Base-by-base conservation (phyloP, 2,113 vertebrate species). In the Gulo gulo region DNA sequence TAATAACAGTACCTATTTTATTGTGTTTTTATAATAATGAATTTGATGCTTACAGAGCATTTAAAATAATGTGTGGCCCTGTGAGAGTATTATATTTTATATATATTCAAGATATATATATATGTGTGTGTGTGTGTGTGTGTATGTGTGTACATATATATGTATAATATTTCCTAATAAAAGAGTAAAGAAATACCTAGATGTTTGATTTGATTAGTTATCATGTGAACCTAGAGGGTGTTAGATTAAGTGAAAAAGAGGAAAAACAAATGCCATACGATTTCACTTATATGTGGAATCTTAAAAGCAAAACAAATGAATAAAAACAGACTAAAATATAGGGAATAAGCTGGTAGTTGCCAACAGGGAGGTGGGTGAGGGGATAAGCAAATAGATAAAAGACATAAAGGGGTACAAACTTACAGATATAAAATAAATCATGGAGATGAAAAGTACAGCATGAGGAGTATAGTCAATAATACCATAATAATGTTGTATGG, bases 81-180 rank as follows among this genome's bases (percentile, higher is more conserved):
- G 42, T 79, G 23, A 81, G 7, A 87, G 21, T 26, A 65, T 67
- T 82, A 59, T 31, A 42, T 91, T 65, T 26, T 89, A 74, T 71
- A 16, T 50, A 26, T 82, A 39, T 55, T 21, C 42, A 23, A 45
- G 13, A 55, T 14, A 42, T 15, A 15, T 26, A 26, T 20, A 10
- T 74, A 2, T n/a, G 12, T 4, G 13, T 0, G 10, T 18, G 36
- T 21, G 50, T 4, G 20, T 0, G 10, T 16, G 29, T 18, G 31
- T 39, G 31, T 18, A 57, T 34, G 45, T 26, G 1, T 23, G 24
- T 1, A 42, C 24, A 52, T 18, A 50, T 39, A 39, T 14, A n/a
- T 14, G 57, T 34, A 1, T 63, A 24, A 59, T 82, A 31, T 82
- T 52, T 57, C 14, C 47, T 59, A 73, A 80, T 86, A 80, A 63